Conservation (phyloP, 2,113 vertebrate species). For the Acrocephalus kingi region DNA sequence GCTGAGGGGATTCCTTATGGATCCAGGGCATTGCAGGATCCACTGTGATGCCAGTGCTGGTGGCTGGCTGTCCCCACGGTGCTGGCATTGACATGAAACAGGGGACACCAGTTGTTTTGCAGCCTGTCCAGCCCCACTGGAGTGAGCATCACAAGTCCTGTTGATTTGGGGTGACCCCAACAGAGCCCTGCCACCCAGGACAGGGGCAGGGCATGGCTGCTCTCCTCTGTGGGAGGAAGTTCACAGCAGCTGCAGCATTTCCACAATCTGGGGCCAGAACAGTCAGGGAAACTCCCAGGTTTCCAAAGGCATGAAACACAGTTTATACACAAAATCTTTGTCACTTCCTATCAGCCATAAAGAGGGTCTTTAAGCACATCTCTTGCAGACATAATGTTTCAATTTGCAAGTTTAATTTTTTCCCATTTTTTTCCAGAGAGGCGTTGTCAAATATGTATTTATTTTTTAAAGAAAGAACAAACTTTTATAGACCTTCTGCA, state of each 20-base stretch:
- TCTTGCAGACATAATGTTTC: constrained; percentile 14
- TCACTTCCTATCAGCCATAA: not conserved
- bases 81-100: not conserved
- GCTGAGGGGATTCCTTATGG: not conserved
- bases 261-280: not conserved
- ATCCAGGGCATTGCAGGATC: not conserved
- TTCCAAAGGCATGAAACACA: not conserved
- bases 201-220: not conserved
- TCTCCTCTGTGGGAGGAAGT: not conserved
- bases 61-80: not conserved
- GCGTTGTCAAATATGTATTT: constrained; percentile 10
- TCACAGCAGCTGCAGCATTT: not conserved
- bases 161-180: not conserved
- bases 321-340: not conserved
- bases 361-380: not conserved
- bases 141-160: not conserved
- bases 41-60: not conserved
- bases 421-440: not conserved
- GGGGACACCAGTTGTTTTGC: not conserved
- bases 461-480: constrained; percentile 61
- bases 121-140: not conserved
- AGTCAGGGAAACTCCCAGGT: not conserved
- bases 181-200: not conserved
- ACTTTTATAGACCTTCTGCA: constrained; percentile 74
- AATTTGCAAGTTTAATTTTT: constrained; percentile 55